phyloP scores from a whole-genome alignment of 2,113 vertebrate species.

The Astatotilapia flaviijosephi region DNA sequence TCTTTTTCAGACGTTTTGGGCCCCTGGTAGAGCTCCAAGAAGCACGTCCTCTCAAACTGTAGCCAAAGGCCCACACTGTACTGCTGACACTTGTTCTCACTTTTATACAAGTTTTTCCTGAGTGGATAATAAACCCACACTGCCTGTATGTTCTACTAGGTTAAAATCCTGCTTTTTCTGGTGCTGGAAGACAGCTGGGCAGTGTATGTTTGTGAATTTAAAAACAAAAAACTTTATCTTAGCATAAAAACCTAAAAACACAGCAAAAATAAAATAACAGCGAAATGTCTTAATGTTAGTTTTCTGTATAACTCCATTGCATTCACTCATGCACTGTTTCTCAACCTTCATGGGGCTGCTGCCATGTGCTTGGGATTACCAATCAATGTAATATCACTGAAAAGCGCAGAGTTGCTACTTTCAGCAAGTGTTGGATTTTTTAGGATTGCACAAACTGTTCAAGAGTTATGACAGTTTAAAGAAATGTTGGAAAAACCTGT shows the following conservation, averaged over 20 bases:
- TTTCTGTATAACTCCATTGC: neutral
- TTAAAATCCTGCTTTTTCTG: fast-evolving
- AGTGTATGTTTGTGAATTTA: neutral
- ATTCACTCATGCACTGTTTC: neutral
- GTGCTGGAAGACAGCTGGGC: fast-evolving
- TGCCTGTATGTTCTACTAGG: neutral
- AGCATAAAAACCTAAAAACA: neutral
- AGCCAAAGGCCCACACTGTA: neutral
- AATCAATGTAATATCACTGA: neutral
- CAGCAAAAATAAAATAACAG: neutral
- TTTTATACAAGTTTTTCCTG: neutral
- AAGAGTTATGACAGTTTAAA: neutral
- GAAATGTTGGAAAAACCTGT: neutral
- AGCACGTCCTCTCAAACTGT: neutral
- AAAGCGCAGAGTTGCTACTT: fast-evolving
- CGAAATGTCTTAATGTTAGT: fast-evolving
- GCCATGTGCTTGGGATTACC: neutral
- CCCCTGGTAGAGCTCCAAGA: neutral
- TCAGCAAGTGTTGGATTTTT: neutral
- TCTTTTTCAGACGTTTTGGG: neutral
- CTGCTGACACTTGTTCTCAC: neutral
- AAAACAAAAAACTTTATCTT: neutral
- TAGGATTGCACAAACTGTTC: neutral
- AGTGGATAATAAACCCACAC: neutral
- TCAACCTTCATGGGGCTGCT: fast-evolving